Conservation (phyloP, 1,140 invertebrate species). For the Sycophila sp. region DNA sequence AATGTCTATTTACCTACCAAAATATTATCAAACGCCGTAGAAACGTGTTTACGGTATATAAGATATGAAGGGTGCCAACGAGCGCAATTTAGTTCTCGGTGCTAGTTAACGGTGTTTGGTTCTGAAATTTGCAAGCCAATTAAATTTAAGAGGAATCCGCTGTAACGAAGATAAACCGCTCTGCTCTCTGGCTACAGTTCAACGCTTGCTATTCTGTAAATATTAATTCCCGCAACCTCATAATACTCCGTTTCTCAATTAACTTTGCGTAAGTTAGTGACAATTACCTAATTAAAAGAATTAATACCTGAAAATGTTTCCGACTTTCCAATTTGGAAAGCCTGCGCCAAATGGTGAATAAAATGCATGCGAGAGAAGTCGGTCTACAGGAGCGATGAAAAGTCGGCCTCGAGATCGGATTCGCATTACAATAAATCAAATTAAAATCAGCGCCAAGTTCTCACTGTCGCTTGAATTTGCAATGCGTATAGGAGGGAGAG, state of each 20-base stretch:
- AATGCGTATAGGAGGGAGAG: not conserved
- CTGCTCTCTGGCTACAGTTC: not conserved
- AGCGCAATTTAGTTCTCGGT: not conserved
- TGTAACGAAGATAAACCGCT: constrained; percentile 13
- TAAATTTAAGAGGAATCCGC: constrained; percentile 19
- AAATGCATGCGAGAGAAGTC: no score
- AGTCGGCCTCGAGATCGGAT: no score
- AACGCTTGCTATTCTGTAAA: not conserved
- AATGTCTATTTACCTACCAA: no score
- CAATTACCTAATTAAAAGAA: no score
- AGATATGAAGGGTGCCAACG: not conserved
- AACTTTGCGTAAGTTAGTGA: no score
- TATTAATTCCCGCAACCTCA: no score
- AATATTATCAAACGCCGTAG: no score
- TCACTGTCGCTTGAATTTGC: not conserved
- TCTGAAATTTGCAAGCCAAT: not conserved
- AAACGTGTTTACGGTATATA: not conserved
- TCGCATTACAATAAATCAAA: not conserved
- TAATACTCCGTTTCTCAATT: no score
- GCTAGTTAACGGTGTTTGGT: constrained; percentile 1
- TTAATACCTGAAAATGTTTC: no score
- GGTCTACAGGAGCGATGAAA: no score
- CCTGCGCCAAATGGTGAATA: no score
- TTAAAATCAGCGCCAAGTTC: not conserved
- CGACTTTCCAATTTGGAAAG: no score